Percentiles rank a stretch among this genome's conserved stretches.
These are phyloP conservation scores for Brenthis daphne DNA, from an alignment of 2,888 invertebrate genomes.

Conservation along the genomic window DNA sequence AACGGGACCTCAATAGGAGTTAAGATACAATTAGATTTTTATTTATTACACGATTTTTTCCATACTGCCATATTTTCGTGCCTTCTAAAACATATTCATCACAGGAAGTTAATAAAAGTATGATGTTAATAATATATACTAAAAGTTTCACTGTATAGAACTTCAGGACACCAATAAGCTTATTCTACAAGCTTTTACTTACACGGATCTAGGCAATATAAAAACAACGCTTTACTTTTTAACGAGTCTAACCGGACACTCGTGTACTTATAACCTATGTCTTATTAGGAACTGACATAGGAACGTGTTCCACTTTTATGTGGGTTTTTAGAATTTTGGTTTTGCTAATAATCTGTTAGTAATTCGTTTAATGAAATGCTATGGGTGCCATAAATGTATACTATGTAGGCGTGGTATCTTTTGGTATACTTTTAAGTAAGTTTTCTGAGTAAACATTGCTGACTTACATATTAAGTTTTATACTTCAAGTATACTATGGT, in stretches of 20 bases:
- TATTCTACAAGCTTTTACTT: slow-evolving; percentile 6
- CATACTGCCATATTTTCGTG: too few species aligned
- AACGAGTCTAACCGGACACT: slow-evolving; percentile 32
- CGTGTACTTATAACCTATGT: slow-evolving; percentile 14
- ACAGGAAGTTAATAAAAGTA: too few species aligned
- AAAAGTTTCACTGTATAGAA: background rate
- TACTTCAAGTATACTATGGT: too few species aligned
- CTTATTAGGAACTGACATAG: slow-evolving; percentile 26
- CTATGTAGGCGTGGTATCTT: background rate
- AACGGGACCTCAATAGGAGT: too few species aligned
- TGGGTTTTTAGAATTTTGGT: slow-evolving; percentile 26
- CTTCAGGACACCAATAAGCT: slow-evolving; percentile 2
- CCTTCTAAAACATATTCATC: too few species aligned
- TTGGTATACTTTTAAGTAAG: background rate
- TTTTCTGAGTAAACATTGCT: background rate
- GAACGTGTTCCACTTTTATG: slow-evolving; percentile 19
- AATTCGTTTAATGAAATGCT: slow-evolving; percentile 4
- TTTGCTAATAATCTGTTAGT: slow-evolving; percentile 1
- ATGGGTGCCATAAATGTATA: background rate
- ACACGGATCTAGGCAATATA: slow-evolving; percentile 30
- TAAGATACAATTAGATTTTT: too few species aligned
- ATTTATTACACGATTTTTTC: too few species aligned
- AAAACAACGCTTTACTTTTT: slow-evolving; percentile 31
- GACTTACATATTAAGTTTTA: too few species aligned
- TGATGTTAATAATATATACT: too few species aligned